These are phyloP conservation scores for Anisognathus igniventris DNA, from an alignment of 2,797 vertebrate species.

Conservation along the genomic window DNA sequence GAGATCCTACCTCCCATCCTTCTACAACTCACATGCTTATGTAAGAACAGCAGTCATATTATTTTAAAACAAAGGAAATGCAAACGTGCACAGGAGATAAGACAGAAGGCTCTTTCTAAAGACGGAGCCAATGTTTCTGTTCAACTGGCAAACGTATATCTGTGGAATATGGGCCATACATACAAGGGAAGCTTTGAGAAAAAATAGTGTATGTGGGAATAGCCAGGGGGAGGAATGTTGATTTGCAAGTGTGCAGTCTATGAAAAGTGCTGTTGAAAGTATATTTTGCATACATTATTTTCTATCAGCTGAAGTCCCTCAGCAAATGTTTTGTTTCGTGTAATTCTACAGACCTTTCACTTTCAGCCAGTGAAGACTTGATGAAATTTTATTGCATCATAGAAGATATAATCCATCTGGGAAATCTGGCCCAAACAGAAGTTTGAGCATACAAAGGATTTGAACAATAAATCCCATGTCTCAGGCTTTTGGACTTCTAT, in stretches of 20 bases:
- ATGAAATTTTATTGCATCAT: neutral
- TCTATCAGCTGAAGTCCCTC: neutral
- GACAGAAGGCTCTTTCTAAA: neutral
- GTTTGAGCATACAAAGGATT: neutral
- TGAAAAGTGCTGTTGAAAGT: neutral
- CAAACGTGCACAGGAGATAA: neutral
- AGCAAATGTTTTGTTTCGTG: neutral
- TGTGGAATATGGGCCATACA: neutral
- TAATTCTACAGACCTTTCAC: neutral
- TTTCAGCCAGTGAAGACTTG: neutral
- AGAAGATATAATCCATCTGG: neutral
- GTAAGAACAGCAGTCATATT: neutral
- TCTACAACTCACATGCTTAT: neutral
- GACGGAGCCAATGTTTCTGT: neutral
- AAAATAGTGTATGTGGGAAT: neutral
- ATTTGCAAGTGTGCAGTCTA: neutral
- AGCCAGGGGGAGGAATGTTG: fast-evolving
- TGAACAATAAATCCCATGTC: neutral
- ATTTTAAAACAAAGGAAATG: neutral
- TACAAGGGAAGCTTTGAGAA: neutral
- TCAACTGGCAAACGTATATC: neutral
- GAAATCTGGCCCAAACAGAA: neutral
- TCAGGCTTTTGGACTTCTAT: neutral
- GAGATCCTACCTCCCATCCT: neutral
- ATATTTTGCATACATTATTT: neutral